Conservation (phyloP, 1,140 invertebrate species). For the Eupristina koningsbergeri region DNA sequence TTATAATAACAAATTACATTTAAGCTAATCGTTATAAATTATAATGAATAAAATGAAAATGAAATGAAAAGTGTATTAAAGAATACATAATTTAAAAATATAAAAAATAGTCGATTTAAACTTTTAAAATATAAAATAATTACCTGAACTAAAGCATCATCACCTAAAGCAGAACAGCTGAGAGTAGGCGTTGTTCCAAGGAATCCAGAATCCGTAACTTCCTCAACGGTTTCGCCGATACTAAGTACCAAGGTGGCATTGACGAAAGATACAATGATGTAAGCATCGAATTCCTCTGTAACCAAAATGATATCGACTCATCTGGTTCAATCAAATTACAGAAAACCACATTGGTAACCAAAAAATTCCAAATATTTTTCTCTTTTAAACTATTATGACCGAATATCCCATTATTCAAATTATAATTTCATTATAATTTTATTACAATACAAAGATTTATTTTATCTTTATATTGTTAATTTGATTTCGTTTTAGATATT, state of each 20-base stretch:
- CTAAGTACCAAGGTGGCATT: slow-evolving; percentile 99
- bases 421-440: too few species aligned
- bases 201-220: slow-evolving; percentile 99
- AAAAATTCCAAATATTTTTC: not conserved
- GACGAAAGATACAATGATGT: slow-evolving; percentile 99
- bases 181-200: slow-evolving; percentile 98
- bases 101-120: too few species aligned
- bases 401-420: not conserved
- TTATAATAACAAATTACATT: too few species aligned
- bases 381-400: not conserved
- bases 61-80: too few species aligned
- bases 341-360: not conserved
- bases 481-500: too few species aligned
- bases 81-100: too few species aligned
- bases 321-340: slow-evolving; percentile 29
- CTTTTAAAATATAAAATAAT: slow-evolving; percentile 42
- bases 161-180: slow-evolving; percentile 96
- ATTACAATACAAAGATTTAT: too few species aligned
- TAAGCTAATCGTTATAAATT: too few species aligned
- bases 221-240: slow-evolving; percentile 99
- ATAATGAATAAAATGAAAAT: too few species aligned
- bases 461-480: too few species aligned
- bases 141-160: slow-evolving; percentile 97
- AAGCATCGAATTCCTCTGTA: slow-evolving; percentile 98
- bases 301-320: slow-evolving; percentile 70